Evolutionary conservation across 30 jellyfish, hydroid and myxozoan genomes (phyloP).

Genomic region (Chironex yamaguchii): DNA sequence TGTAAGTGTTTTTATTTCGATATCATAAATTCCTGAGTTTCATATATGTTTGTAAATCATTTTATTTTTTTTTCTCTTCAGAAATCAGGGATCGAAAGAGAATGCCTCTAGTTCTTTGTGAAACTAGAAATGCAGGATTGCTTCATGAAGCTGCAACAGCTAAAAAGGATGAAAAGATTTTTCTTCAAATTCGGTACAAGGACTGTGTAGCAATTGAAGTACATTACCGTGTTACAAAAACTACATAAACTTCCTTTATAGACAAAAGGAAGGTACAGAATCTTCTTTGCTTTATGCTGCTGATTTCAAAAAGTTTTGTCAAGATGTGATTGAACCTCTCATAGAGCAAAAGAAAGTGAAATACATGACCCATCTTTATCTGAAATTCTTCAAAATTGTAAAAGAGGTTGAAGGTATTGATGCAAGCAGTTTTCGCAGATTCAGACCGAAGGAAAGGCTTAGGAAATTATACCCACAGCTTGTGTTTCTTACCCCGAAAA

Average conservation of each 20-base stretch:
- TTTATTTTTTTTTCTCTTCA: conserved; percentile 5
- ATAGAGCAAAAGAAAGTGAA: conserved; percentile 2
- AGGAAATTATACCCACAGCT: conserved; percentile 36
- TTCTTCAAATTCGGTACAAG: conserved; percentile 16
- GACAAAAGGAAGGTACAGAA: neutral
- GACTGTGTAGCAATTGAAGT: conserved; percentile 69
- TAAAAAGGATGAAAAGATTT: conserved; percentile 46
- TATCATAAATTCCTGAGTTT: no score
- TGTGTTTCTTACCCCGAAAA: conserved; percentile 45
- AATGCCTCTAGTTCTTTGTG: conserved; percentile 16
- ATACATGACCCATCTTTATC: conserved; percentile 8
- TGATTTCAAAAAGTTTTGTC: neutral
- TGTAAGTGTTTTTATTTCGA: no score
- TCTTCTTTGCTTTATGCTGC: neutral
- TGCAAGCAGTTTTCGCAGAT: conserved; percentile 37
- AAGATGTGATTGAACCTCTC: conserved; percentile 10
- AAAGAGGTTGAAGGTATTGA: conserved; percentile 30
- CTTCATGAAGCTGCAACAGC: conserved; percentile 42
- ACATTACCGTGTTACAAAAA: conserved; percentile 28
- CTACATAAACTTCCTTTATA: conserved; percentile 13
- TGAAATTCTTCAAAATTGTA: conserved; percentile 25
- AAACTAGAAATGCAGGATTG: conserved; percentile 46
- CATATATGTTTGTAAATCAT: neutral
- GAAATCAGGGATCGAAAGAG: conserved; percentile 18
- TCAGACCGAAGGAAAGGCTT: conserved; percentile 24